Evolutionary conservation across 2,888 invertebrate species (phyloP).

Genomic region (Noctuana brunneofusca): DNA sequence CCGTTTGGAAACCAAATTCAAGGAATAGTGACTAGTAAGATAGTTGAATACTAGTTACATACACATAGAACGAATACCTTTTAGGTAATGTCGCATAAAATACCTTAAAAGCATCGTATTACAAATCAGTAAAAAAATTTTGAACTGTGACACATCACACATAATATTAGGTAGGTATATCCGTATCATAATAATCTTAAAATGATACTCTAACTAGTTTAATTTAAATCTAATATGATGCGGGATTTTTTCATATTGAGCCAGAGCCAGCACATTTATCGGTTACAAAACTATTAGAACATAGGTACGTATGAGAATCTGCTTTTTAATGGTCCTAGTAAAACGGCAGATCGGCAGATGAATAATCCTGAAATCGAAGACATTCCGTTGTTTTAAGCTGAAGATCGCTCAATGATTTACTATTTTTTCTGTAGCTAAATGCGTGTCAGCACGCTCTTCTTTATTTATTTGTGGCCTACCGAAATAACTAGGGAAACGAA

Average conservation of each 20-base stretch:
- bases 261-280: too few relatives aligned
- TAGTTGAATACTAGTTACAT: background rate
- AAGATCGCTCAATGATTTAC: slow-evolving; percentile 1
- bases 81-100: background rate
- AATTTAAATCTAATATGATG: too few relatives aligned
- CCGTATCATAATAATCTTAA: background rate
- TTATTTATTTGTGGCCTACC: slow-evolving; percentile 67
- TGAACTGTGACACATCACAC: too few relatives aligned
- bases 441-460: slow-evolving; percentile 38
- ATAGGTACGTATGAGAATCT: too few relatives aligned
- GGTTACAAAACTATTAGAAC: too few relatives aligned
- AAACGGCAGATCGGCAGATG: background rate
- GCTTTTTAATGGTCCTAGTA: too few relatives aligned
- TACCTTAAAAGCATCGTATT: background rate
- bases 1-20: slow-evolving; percentile 4
- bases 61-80: background rate
- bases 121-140: background rate
- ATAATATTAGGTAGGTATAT: background rate
- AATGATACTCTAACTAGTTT: background rate
- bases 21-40: slow-evolving; percentile 2
- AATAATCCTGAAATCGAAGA: slow-evolving; percentile 7
- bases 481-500: slow-evolving; percentile 69
- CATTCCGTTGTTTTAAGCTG: background rate
- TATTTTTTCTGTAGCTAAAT: slow-evolving; percentile 19
- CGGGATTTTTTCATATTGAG: too few relatives aligned